phyloP scores from a whole-genome alignment of 2,888 invertebrate genomes.

The Melinaea marsaeus region DNA sequence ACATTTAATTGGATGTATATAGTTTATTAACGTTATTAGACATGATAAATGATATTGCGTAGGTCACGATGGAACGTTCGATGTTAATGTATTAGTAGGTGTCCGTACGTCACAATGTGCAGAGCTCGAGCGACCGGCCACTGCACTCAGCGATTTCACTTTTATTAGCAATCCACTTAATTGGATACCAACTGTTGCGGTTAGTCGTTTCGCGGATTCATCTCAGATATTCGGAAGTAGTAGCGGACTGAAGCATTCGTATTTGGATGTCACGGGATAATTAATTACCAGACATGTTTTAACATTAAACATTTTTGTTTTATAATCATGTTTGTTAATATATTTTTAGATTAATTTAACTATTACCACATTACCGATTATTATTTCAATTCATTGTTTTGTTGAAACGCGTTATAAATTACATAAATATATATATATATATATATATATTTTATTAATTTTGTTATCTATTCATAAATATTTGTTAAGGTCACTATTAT shows the following conservation, averaged over 20 bases:
- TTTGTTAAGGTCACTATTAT: too few relatives aligned
- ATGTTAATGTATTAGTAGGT: slow-evolving; percentile 1
- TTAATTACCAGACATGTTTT: not conserved
- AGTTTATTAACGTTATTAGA: not conserved
- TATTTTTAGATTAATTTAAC: too few relatives aligned
- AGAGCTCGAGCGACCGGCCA: slow-evolving; percentile 52
- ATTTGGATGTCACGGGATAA: slow-evolving; percentile 14
- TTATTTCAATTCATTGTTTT: too few relatives aligned
- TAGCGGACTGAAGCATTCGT: slow-evolving; percentile 15
- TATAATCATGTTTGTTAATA: too few relatives aligned
- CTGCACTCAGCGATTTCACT: slow-evolving; percentile 77
- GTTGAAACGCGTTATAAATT: too few relatives aligned
- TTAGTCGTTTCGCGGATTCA: slow-evolving; percentile 73
- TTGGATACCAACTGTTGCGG: slow-evolving; percentile 73
- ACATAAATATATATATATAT: too few relatives aligned
- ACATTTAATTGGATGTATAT: slow-evolving; percentile 22
- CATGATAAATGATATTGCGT: slow-evolving; percentile 4
- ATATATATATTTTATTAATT: too few relatives aligned
- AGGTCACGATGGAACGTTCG: not conserved
- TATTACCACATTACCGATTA: too few relatives aligned
- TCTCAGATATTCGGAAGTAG: slow-evolving; percentile 48
- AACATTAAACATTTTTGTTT: too few relatives aligned
- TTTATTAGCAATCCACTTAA: slow-evolving; percentile 78
- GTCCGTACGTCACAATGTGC: slow-evolving; percentile 9
- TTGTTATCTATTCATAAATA: too few relatives aligned